Conservation (phyloP, 2,888 invertebrate genomes). For the Machimus rusticus region DNA sequence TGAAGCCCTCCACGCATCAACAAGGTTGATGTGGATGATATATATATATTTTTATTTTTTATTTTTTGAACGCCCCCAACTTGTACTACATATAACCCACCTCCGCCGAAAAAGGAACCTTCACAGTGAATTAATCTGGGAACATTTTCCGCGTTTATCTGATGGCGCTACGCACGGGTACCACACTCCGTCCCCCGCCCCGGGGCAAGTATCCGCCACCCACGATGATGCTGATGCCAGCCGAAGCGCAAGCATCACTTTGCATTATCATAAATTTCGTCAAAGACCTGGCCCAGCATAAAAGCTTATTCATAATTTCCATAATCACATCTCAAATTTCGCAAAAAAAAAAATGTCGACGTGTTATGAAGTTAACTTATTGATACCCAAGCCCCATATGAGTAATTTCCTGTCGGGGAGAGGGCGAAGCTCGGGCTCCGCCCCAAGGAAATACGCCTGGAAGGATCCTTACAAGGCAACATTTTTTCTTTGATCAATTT, state of each 20-base stretch:
- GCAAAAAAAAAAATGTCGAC: neutral
- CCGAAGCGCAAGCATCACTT: neutral
- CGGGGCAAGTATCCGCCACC: neutral
- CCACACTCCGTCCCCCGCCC: neutral
- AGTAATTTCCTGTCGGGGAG: neutral
- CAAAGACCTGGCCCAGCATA: neutral
- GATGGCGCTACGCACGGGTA: neutral
- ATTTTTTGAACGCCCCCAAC: neutral
- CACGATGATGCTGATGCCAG: neutral
- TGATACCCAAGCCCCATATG: neutral
- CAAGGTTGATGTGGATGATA: neutral
- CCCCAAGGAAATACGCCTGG: neutral
- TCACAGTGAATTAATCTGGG: neutral
- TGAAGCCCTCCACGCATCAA: neutral
- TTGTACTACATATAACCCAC: neutral
- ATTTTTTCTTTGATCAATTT: constrained; percentile 38
- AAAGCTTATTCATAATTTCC: constrained; percentile 32
- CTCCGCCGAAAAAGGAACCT: neutral
- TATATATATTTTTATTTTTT: neutral
- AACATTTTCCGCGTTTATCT: neutral
- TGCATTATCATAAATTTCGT: neutral
- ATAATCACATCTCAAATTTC: constrained; percentile 35
- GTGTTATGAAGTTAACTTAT: constrained; percentile 25
- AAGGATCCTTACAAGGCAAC: neutral
- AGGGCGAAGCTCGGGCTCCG: neutral